A percentile compares a stretch with the other conserved stretches of the same genome.
These are phyloP conservation scores for Tetrapedia diversipes DNA, from an alignment of 2,888 invertebrate genomes.

Conservation along the genomic window DNA sequence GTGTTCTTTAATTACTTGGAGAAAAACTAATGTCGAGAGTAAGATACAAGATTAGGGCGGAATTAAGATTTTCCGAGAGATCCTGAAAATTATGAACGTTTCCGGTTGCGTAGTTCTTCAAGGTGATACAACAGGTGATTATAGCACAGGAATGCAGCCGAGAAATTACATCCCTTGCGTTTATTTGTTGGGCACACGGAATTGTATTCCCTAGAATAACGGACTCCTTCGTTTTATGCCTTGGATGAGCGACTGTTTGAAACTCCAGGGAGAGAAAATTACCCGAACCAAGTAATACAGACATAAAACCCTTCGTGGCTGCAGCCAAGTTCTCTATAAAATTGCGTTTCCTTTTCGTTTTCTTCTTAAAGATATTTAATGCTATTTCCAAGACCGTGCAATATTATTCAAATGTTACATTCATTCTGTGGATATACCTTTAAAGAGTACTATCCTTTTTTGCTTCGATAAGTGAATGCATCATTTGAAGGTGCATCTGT, in stretches of 20 bases:
- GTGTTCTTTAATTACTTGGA: not conserved
- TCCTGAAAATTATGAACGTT: constrained; percentile 32
- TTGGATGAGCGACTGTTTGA: not conserved
- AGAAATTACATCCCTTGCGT: constrained; percentile 47
- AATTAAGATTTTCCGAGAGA: constrained; percentile 31
- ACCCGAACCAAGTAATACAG: not conserved
- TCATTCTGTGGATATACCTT: no score
- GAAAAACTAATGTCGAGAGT: not conserved
- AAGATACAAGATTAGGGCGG: not conserved
- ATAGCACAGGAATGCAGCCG: constrained; percentile 36
- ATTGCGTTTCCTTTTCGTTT: not conserved
- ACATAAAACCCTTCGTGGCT: not conserved
- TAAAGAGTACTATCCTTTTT: no score
- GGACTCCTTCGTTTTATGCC: constrained; percentile 18
- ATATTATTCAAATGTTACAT: no score
- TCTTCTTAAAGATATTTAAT: not conserved
- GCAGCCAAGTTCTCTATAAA: not conserved
- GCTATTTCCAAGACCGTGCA: no score
- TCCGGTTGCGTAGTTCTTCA: constrained; percentile 28
- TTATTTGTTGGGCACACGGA: constrained; percentile 16
- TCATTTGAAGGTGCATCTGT: no score
- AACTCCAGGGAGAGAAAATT: constrained; percentile 6
- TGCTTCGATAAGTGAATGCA: not conserved
- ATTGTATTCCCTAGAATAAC: constrained; percentile 42
- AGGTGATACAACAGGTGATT: constrained; percentile 40